phyloP scores from a whole-genome alignment of 1,140 invertebrate species.

The Centruroides sculpturatus region DNA sequence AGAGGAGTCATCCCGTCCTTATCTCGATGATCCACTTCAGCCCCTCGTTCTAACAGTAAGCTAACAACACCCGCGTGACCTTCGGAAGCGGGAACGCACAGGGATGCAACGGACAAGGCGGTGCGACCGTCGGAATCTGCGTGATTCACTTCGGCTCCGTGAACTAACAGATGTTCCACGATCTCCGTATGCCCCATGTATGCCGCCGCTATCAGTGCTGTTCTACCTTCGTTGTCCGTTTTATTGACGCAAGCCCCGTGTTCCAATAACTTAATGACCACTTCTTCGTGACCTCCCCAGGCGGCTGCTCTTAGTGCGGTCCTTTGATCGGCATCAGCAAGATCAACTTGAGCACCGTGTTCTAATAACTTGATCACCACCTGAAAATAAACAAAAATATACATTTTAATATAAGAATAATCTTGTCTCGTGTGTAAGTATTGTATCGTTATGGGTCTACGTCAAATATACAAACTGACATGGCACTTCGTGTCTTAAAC shows the following conservation, averaged over 20 bases:
- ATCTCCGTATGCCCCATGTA: slow-evolving; percentile 40
- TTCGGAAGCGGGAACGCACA: slow-evolving; percentile 76
- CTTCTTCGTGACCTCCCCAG: slow-evolving; percentile 83
- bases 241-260: slow-evolving; percentile 74
- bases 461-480: no score
- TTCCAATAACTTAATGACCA: slow-evolving; percentile 68
- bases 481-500: no score
- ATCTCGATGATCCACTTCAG: slow-evolving; percentile 73
- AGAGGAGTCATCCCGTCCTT: slow-evolving; percentile 85
- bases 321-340: slow-evolving; percentile 66
- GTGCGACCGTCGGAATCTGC: slow-evolving; percentile 36
- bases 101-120: slow-evolving; percentile 74
- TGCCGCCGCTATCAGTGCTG: slow-evolving; percentile 38
- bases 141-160: slow-evolving; percentile 28
- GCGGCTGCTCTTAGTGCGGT: slow-evolving; percentile 82
- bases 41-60: slow-evolving; percentile 66
- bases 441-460: no score
- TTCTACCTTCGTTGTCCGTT: slow-evolving; percentile 72
- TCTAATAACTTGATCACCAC: slow-evolving; percentile 54
- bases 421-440: no score
- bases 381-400: not conserved
- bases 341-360: slow-evolving; percentile 64
- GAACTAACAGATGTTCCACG: slow-evolving; percentile 29
- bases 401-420: no score
- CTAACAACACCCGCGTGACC: slow-evolving; percentile 44